These are phyloP conservation scores for Gymnodraco acuticeps DNA, from an alignment of 2,797 vertebrate genomes.

Conservation along the genomic window DNA sequence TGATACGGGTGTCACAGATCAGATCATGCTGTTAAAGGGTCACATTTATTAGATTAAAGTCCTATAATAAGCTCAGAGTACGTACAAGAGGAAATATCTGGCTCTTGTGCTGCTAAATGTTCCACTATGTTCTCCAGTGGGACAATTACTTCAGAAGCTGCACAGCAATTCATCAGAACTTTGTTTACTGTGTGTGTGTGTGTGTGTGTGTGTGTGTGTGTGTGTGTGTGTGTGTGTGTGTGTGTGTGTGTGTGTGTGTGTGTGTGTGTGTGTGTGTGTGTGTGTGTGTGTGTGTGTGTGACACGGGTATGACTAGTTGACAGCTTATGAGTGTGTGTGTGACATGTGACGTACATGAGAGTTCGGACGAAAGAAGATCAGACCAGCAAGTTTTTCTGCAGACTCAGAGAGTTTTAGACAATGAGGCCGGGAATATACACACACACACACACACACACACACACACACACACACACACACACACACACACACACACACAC, in stretches of 20 bases:
- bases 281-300: slow-evolving; percentile 5
- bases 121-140: neutral
- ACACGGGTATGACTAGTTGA: slow-evolving; percentile 28
- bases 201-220: slow-evolving; percentile 10
- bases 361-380: slow-evolving; percentile 31
- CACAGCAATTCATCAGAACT: too few relatives aligned
- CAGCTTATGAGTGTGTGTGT: slow-evolving; percentile 23
- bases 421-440: slow-evolving; percentile 46
- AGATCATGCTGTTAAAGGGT: neutral
- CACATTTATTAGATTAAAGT: neutral
- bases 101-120: neutral
- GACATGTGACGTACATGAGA: slow-evolving; percentile 38
- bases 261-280: slow-evolving; percentile 1
- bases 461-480: too few relatives aligned
- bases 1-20: neutral
- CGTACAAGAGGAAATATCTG: neutral
- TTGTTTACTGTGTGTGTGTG: neutral
- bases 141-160: neutral
- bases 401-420: slow-evolving; percentile 60
- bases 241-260: slow-evolving; percentile 4
- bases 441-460: slow-evolving; percentile 9
- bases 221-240: neutral
- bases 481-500: neutral
- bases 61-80: neutral
- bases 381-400: slow-evolving; percentile 58